Conservation (phyloP, 1,140 invertebrate species). For the Plectus sambesii region DNA sequence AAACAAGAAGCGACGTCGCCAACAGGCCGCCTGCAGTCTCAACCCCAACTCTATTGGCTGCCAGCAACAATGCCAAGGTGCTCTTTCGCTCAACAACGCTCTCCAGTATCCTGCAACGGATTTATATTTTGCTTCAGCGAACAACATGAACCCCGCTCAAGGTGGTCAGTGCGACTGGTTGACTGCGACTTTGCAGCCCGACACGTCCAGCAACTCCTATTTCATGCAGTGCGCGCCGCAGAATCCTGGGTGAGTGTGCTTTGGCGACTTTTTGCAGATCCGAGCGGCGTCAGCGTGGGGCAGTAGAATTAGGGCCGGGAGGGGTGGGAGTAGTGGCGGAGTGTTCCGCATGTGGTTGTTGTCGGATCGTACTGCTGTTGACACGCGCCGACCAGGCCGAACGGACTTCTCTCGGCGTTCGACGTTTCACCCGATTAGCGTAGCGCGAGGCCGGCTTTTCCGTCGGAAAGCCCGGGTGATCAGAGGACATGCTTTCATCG, state of each 20-base stretch:
- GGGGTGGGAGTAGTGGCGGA: too few relatives aligned
- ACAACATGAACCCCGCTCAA: slow-evolving; percentile 15
- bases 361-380: too few relatives aligned
- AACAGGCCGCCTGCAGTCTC: slow-evolving; percentile 24
- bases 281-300: too few relatives aligned
- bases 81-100: slow-evolving; percentile 12
- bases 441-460: too few relatives aligned
- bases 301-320: too few relatives aligned
- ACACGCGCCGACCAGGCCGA: too few relatives aligned
- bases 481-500: slow-evolving; percentile 5
- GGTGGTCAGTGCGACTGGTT: slow-evolving; percentile 31
- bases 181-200: slow-evolving; percentile 21
- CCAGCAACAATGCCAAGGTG: slow-evolving; percentile 17
- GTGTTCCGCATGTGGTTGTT: too few relatives aligned
- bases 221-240: slow-evolving; percentile 31
- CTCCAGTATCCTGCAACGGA: not conserved
- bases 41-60: slow-evolving; percentile 25
- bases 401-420: too few relatives aligned
- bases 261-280: too few relatives aligned
- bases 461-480: too few relatives aligned
- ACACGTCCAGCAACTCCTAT: slow-evolving; percentile 20
- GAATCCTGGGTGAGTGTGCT: slow-evolving; percentile 20
- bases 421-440: too few relatives aligned
- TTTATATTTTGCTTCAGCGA: slow-evolving; percentile 16
- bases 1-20: slow-evolving; percentile 31